Conservation (phyloP, 2,113 vertebrate genomes). For the rat (Rattus norvegicus) region GRCr8 NC_086024.1:133718001-133718500, state of each 20-base stretch:
- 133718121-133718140: not conserved
- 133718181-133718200: rapidly evolving
- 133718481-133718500: not conserved
- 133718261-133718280: not conserved
- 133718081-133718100: not conserved
- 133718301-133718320: not conserved
- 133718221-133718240: rapidly evolving
- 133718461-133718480: rapidly evolving
- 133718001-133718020: not conserved
- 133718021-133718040: not conserved
- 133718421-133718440: not conserved
- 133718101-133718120: not conserved
- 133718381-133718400: not conserved
- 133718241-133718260: not conserved
- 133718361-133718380: not conserved
- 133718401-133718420: rapidly evolving
- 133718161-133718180: not conserved
- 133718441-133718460: not conserved
- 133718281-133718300: not conserved
- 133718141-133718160: not conserved
- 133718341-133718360: not conserved
- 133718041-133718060: not conserved
- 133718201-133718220: rapidly evolving
- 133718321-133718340: conserved; percentile 2
- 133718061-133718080: not conserved